Base-by-base conservation (phyloP, 2,113 vertebrate genomes). In the Neotragus pygmaeus region DNA sequence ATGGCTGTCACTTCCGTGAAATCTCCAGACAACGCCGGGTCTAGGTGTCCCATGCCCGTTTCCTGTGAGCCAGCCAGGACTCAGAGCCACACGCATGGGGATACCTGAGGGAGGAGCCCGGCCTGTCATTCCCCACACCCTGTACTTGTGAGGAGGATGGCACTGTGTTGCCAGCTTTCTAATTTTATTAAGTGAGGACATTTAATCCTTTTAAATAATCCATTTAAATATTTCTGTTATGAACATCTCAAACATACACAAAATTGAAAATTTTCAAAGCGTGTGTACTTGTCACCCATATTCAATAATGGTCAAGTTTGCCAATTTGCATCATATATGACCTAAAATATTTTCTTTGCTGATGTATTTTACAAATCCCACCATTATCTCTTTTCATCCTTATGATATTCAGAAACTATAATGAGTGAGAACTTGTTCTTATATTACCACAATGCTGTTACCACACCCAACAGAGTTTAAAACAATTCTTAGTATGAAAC, bases 291-390 rank as follows among this genome's bases (percentile, higher is more conserved):
- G 47, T 49, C n/a, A 55, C 73, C 15, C 10, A 75, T 10, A 47
- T 90, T 91, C 55, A 53, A 0, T 66, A 92, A 6, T 19, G 49
- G 39, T 86, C 62, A 95, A 55, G 23, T 82, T 77, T 92, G 66
- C n/a, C 17, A 6, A 19, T 66, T 77, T 94, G 25, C 11, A 77
- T 95, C 49, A 66, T 92, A 9, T 36, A 16, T 78, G 64, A n/a
- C 39, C 83, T 88, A 82, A 89, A 92, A 49, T 95, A 85, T 84
- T 93, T 96, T 70, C 58, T 83, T 88, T 49, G 15, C 53, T 92
- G 25, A 86, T 75, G 3, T 19, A 39, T 82, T 95, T 95, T 51
- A 64, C 33, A 95, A 95, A 97, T 64, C 36, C 39, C 39, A 89
- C 28, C 6, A 45, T 43, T 51, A 51, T 88, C 30, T 70, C 16